These are phyloP conservation scores for Tanypteryx hageni DNA, from an alignment of 2,888 invertebrate species.

Conservation along the genomic window DNA sequence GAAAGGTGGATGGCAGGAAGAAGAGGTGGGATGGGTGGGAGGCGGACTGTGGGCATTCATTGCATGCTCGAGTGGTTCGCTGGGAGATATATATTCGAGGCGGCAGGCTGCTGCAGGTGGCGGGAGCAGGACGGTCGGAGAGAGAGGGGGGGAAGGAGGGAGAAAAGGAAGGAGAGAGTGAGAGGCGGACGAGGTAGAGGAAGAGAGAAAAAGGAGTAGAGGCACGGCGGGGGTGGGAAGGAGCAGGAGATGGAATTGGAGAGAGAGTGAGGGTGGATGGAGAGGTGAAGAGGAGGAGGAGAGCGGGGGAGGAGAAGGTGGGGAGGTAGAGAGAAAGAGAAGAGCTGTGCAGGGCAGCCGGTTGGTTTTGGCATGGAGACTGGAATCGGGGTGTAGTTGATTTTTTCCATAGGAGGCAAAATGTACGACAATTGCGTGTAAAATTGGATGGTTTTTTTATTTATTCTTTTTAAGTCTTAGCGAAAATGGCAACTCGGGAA, in stretches of 20 bases:
- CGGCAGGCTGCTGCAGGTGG: constrained; percentile 15
- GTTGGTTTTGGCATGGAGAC: neutral
- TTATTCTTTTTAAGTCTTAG: neutral
- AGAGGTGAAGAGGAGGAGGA: neutral
- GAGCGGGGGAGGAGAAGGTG: neutral
- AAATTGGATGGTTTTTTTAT: neutral
- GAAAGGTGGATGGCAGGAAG: neutral
- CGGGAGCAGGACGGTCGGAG: neutral
- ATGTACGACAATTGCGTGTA: neutral
- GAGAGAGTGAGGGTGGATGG: neutral
- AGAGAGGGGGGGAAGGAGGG: neutral
- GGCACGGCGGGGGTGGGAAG: neutral
- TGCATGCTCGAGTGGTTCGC: constrained; percentile 24
- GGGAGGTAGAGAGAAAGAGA: neutral
- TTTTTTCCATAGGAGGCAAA: neutral
- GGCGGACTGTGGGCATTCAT: constrained; percentile 10
- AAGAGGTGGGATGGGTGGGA: neutral
- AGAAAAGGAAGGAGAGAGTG: neutral
- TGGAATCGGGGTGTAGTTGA: neutral
- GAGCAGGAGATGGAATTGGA: neutral
- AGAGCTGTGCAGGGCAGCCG: neutral
- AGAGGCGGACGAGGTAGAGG: too few species aligned
- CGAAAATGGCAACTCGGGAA: neutral
- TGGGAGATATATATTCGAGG: constrained; percentile 10
- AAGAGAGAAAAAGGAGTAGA: too few species aligned